These are phyloP conservation scores for Megaceryle torquata DNA, from an alignment of 2,113 vertebrate species.

Conservation along the genomic window DNA sequence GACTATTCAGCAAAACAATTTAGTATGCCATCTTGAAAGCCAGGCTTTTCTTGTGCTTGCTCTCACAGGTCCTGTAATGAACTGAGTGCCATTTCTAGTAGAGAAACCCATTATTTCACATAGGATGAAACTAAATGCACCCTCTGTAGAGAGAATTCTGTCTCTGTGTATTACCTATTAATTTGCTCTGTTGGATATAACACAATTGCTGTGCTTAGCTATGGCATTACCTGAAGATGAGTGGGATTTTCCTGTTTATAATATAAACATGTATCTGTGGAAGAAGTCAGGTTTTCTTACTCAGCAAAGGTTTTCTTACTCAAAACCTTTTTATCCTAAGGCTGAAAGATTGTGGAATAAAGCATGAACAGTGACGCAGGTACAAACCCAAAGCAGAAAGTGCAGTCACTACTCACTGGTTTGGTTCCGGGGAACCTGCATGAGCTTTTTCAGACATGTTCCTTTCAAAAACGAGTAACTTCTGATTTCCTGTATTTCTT, in stretches of 20 bases:
- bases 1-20: background rate
- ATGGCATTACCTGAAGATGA: background rate
- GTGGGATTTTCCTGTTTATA: background rate
- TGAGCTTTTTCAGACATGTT: background rate
- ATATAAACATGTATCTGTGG: background rate
- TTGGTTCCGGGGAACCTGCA: background rate
- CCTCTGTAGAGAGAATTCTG: background rate
- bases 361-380: background rate
- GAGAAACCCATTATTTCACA: background rate
- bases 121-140: background rate
- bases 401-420: rapidly evolving
- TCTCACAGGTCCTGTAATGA: background rate
- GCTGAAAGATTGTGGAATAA: background rate
- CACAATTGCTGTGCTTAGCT: background rate
- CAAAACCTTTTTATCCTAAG: background rate
- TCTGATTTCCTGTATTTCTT: background rate
- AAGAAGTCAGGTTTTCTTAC: background rate
- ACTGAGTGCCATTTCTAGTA: background rate
- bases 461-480: background rate
- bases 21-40: background rate
- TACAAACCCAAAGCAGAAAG: background rate
- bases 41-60: background rate
- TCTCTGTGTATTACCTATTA: background rate
- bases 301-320: background rate
- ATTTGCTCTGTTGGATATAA: background rate